Conservation (phyloP, 2,113 vertebrate genomes). For the Paedocypris sp. region DNA sequence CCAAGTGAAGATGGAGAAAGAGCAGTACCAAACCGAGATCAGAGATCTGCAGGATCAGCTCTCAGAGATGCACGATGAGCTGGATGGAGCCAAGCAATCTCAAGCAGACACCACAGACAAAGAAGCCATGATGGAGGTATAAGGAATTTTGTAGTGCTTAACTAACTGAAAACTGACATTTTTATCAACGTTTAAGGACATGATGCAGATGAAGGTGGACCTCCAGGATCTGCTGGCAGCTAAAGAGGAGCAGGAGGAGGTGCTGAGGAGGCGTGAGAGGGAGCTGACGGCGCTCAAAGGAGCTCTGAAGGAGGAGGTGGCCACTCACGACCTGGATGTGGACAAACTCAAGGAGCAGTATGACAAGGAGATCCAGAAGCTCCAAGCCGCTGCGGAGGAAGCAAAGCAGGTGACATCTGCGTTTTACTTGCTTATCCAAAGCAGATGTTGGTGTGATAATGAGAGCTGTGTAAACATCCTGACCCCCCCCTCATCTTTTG, state of each 20-base stretch:
- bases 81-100: conserved; percentile 73
- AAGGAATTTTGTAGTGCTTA: background rate
- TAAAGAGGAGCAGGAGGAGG: conserved; percentile 85
- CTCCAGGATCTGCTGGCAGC: conserved; percentile 71
- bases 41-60: conserved; percentile 95
- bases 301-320: conserved; percentile 91
- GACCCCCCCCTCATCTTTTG: background rate
- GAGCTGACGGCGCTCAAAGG: conserved; percentile 90
- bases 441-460: background rate
- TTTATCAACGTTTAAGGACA: too few species aligned
- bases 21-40: conserved; percentile 90
- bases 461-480: background rate
- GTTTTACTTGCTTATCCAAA: background rate
- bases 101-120: conserved; percentile 67
- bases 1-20: conserved; percentile 93
- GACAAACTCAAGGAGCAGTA: conserved; percentile 86
- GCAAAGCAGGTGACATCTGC: conserved; percentile 66
- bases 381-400: conserved; percentile 68
- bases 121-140: conserved; percentile 74
- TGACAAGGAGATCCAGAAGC: conserved; percentile 65
- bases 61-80: conserved; percentile 96
- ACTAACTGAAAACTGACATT: background rate
- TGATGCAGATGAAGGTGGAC: conserved; percentile 77
- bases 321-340: conserved; percentile 83
- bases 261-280: conserved; percentile 78